phyloP scores from a whole-genome alignment of 2,888 invertebrate genomes.

The Andrena dorsata region DNA sequence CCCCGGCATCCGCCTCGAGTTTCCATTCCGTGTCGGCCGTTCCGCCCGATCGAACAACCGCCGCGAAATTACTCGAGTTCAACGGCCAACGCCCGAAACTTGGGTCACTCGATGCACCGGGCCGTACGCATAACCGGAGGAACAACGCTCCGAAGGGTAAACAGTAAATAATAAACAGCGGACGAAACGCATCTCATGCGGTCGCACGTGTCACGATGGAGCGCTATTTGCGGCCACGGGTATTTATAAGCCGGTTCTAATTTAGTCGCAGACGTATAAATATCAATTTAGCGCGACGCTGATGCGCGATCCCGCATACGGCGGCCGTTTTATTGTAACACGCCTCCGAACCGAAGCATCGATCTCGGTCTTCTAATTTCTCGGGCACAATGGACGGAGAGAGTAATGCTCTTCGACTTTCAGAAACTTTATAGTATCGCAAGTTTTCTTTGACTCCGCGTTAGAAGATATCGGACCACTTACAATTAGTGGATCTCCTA shows the following conservation, averaged over 20 bases:
- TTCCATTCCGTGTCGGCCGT: conserved; percentile 27
- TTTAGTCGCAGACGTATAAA: conserved; percentile 56
- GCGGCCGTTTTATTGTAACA: conserved; percentile 26
- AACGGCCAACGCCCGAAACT: not conserved
- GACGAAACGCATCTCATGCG: conserved; percentile 45
- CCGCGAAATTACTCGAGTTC: not conserved
- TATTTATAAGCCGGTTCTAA: conserved; percentile 58
- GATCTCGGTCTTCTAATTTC: not conserved
- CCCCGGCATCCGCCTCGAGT: not conserved
- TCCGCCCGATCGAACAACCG: conserved; percentile 4
- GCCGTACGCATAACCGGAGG: not conserved
- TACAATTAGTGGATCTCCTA: not conserved
- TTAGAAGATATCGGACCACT: no score
- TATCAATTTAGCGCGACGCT: conserved; percentile 50
- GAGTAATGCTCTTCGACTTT: no score
- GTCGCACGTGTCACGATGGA: conserved; percentile 52
- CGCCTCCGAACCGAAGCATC: conserved; percentile 5
- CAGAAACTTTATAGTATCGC: no score
- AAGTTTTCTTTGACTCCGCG: no score
- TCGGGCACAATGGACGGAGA: not conserved
- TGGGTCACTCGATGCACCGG: not conserved
- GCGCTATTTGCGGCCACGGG: conserved; percentile 50
- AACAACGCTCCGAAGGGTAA: conserved; percentile 35
- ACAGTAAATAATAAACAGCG: conserved; percentile 59
- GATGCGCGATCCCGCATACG: conserved; percentile 25